Percentiles rank a stretch among this genome's conserved stretches.
Conservation (phyloP, 2,888 invertebrate genomes). For the Ophion obscuratus region DNA sequence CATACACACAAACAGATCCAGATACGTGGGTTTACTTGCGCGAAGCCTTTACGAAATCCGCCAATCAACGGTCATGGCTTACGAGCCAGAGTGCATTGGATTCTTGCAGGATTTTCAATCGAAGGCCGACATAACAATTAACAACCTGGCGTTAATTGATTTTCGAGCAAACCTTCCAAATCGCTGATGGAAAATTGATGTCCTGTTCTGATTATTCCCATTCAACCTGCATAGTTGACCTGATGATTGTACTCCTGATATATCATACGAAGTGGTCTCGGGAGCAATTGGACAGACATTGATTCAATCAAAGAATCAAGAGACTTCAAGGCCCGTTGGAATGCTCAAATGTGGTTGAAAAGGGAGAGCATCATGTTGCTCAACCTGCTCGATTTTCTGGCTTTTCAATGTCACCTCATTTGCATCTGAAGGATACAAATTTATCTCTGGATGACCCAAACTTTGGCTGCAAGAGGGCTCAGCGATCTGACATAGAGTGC, state of each 20-base stretch:
- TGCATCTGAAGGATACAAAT: neutral
- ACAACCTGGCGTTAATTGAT: neutral
- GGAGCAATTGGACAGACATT: neutral
- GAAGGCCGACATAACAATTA: neutral
- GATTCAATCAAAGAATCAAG: neutral
- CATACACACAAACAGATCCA: neutral
- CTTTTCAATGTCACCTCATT: neutral
- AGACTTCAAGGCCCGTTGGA: neutral
- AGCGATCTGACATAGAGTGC: neutral
- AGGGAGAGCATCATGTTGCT: neutral
- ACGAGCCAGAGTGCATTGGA: neutral
- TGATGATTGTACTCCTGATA: neutral
- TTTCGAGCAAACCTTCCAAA: neutral
- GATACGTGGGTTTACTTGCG: neutral
- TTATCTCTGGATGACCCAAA: neutral
- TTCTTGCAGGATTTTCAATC: neutral
- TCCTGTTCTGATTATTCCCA: neutral
- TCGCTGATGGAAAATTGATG: neutral
- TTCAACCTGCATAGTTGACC: neutral
- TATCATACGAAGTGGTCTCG: neutral
- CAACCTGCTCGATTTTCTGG: neutral
- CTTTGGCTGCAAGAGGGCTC: neutral
- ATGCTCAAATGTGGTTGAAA: neutral
- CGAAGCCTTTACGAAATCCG: constrained; percentile 1
- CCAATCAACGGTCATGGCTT: neutral